Evolutionary conservation across 2,797 vertebrate genomes (phyloP).

Genomic region (Ctenosaura bakeri): DNA sequence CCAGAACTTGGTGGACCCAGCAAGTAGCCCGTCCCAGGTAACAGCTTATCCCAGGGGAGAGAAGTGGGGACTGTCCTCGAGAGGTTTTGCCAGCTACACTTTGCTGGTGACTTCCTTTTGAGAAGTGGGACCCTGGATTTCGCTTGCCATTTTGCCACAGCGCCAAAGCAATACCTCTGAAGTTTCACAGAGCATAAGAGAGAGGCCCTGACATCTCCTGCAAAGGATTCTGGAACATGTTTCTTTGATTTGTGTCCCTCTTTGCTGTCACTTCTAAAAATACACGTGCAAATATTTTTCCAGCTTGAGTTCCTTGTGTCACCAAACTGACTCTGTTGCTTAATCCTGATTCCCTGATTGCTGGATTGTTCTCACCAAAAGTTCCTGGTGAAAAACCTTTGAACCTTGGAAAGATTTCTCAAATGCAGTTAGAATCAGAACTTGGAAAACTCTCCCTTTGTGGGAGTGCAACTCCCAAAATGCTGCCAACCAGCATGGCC

Average conservation of each 20-base stretch:
- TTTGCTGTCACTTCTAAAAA: background rate
- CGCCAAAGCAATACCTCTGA: background rate
- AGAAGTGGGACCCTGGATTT: background rate
- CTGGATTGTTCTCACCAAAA: background rate
- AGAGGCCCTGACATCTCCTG: background rate
- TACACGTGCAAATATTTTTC: background rate
- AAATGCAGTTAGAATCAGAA: background rate
- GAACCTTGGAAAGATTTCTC: background rate
- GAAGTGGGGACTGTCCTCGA: background rate
- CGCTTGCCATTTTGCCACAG: background rate
- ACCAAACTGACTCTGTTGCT: background rate
- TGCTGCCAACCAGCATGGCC: no score
- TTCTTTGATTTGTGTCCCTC: background rate
- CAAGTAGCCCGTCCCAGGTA: constrained; percentile 97
- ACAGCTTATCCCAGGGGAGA: background rate
- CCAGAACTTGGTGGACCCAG: constrained; percentile 96
- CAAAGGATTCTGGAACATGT: background rate
- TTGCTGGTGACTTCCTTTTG: background rate
- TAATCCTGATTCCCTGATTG: background rate
- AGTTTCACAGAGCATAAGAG: background rate
- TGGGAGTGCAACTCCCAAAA: no score
- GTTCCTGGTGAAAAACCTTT: background rate
- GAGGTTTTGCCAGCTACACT: background rate
- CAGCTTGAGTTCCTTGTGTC: background rate
- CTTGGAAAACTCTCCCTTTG: no score